Percentiles rank a stretch among this genome's conserved stretches.
These are phyloP conservation scores for Rhagium mordax DNA, from an alignment of 2,888 invertebrate species.

Conservation along the genomic window DNA sequence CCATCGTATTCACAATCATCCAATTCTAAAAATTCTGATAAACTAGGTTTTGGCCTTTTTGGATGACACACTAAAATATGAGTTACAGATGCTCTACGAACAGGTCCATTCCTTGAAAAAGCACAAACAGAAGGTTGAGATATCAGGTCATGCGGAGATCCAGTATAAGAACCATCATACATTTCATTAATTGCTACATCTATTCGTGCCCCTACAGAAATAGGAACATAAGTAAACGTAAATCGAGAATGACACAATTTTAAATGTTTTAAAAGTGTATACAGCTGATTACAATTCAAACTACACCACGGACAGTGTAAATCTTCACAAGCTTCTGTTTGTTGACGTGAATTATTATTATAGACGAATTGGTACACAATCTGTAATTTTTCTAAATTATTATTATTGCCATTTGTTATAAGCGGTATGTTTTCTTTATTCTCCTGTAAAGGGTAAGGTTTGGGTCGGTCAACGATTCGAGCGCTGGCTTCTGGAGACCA, in stretches of 20 bases:
- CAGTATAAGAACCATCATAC: constrained; percentile 96
- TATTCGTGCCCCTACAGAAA: constrained; percentile 84
- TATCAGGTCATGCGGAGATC: constrained; percentile 91
- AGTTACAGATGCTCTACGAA: constrained; percentile 83
- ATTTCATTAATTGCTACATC: constrained; percentile 96
- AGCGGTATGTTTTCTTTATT: constrained; percentile 68
- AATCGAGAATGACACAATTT: constrained; percentile 95
- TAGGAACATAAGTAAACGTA: constrained; percentile 91
- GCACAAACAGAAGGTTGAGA: constrained; percentile 81
- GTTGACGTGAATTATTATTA: constrained; percentile 94
- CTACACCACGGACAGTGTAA: constrained; percentile 97
- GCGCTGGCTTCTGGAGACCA: constrained; percentile 86
- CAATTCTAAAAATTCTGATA: constrained; percentile 91
- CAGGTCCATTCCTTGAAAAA: constrained; percentile 80
- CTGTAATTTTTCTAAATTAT: constrained; percentile 75
- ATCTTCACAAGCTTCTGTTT: constrained; percentile 95
- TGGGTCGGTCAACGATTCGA: constrained; percentile 78
- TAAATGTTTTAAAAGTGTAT: constrained; percentile 92
- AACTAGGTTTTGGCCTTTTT: constrained; percentile 76
- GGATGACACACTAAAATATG: constrained; percentile 86
- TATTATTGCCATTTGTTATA: constrained; percentile 63
- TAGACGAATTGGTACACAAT: constrained; percentile 97
- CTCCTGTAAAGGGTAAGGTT: constrained; percentile 70
- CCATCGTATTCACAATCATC: constrained; percentile 90
- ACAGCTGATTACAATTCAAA: constrained; percentile 88